Conservation (phyloP, 2,888 invertebrate genomes). For the Apamea sordens region DNA sequence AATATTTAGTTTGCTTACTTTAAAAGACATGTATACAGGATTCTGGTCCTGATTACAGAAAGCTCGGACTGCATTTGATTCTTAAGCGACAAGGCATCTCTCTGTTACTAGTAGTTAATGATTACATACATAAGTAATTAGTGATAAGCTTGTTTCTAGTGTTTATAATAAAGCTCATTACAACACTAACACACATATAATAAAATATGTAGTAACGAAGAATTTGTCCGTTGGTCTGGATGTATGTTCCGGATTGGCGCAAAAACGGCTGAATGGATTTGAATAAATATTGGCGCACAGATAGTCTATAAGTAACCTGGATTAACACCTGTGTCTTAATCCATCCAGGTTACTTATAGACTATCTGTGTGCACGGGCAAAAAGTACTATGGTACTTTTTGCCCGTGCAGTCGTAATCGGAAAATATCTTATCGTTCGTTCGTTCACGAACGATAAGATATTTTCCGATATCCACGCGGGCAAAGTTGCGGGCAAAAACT, state of each 20-base stretch:
- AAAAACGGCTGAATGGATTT: background rate
- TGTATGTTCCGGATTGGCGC: background rate
- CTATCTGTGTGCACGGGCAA: no score
- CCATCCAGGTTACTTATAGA: no score
- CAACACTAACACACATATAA: background rate
- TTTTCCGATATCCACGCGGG: background rate
- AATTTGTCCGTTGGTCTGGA: no score
- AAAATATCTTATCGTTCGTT: no score
- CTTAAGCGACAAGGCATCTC: background rate
- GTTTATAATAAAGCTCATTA: background rate
- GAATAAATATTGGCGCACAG: background rate
- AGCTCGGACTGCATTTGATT: background rate
- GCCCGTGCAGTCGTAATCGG: no score
- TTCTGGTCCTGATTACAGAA: background rate
- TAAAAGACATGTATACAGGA: background rate
- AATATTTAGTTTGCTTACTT: slow-evolving; percentile 24
- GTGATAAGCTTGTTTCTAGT: background rate
- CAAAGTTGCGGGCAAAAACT: background rate
- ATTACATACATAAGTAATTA: background rate
- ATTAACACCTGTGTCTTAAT: background rate
- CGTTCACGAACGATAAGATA: no score
- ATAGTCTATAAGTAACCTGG: no score
- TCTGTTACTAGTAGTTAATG: background rate
- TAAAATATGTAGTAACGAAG: background rate
- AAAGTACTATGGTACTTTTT: no score